Evolutionary conservation across 2,888 invertebrate genomes (phyloP), one percentile per base, ranked within the genome.

Genomic region (Agrochola litura): DNA sequence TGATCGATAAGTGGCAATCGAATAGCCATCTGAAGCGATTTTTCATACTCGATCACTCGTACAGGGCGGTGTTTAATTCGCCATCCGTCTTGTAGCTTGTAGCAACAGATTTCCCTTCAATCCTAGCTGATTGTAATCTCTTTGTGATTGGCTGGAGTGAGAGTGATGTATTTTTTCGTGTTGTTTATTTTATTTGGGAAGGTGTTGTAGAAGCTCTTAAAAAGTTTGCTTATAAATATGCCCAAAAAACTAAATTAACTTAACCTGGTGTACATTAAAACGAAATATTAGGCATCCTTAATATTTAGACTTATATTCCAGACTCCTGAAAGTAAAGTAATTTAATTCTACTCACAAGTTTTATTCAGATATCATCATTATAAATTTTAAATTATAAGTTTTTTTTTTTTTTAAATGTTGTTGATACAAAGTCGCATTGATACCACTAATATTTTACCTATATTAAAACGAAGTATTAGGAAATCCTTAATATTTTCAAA

Each of bases 1-100:
- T 91, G 91, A 93, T 93, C 91, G 92, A 92, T 92, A 88, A 81
- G 86, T 85, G 80, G 82, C 88, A 86, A 91, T 92, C 90, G 90
- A 91, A 93, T 90, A 88, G 92, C 94, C 95, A 95, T 95, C 94
- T 89, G 87, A 86, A 89, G 93, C 91, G 92, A 94, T 96, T 93
- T 95, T 95, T 96, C 95, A 95, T 95, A 95, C 96, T 96, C 96
- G 92, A 96, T 96, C 96, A 96, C 95, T 71, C 81, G 83, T 89
- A 88, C 85, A 89, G 89, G 87, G 86, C 89, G 92, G 93, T 91
- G 90, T 94, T 95, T 95, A 95, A 95, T 94, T 95, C 93, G 91
- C 95, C 92, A 96, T 96, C 94, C 93, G 92, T 95, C 96, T 95
- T 95, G 90, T 90, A 92, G 79, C 95, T 95, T 94, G 90, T 90